Evolutionary conservation across 2,113 vertebrate species (phyloP), one percentile per base, ranked within the genome.

Genomic region (Tyrannus savana): DNA sequence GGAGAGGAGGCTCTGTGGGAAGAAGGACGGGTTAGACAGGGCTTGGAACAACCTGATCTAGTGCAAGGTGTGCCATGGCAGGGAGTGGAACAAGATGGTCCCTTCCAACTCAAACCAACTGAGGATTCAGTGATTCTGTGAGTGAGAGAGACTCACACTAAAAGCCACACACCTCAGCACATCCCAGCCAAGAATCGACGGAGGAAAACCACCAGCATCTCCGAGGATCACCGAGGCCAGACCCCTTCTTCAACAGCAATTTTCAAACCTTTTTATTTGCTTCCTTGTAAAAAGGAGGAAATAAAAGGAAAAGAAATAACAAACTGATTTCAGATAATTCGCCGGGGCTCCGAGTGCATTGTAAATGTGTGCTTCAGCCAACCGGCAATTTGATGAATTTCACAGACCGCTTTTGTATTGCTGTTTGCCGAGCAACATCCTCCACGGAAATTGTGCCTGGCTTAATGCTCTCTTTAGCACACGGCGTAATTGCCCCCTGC

Each of bases 381-480:
- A 92, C 67, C 64, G 87, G 92, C 96, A 95, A 91, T 93, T 87
- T 95, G 96, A 93, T 81, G 94, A 31, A 88, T 97, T 96, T 95
- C 96, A 74, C 58, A 59, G 92, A 41, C 93, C 17, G 82, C 89
- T 95, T 96, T 94, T 97, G 96, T 95, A 55, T 56, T 49, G 85
- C 93, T 80, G 77, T 95, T 93, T 80, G 93, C 96, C 12, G 58
- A 77, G 90, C 94, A 35, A 39, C 87, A 69, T 91, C 86, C 85
- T 66, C 85, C 23, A 13, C 23, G 16, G 69, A 85, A 97, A 89
- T 64, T 59, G 84, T 12, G 49, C 33, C 72, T 80, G 84, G 59
- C 81, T 95, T 93, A 93, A 93, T 73, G 80, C 86, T 96, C 95
- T 94, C 96, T 84, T 95, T 95, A 96, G 95, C 84, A 58, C 89